These are phyloP conservation scores for Allobates femoralis DNA, from an alignment of 2,797 vertebrate genomes.

Conservation along the genomic window DNA sequence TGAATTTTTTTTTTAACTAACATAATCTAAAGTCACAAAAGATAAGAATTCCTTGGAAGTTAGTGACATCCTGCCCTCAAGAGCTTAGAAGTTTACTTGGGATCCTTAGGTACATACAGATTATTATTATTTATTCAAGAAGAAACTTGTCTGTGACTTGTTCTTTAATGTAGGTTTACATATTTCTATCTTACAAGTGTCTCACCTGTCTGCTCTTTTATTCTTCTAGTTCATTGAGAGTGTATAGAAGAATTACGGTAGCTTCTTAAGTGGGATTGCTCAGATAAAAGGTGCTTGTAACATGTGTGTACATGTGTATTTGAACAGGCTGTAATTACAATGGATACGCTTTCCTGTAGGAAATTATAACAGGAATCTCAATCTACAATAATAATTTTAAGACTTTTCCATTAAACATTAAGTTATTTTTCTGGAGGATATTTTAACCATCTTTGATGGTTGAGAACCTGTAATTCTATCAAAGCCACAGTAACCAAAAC, in stretches of 20 bases:
- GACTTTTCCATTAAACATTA: background rate
- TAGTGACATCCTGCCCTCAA: constrained; percentile 6
- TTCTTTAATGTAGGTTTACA: constrained; percentile 14
- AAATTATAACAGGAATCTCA: background rate
- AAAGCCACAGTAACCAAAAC: too few relatives aligned
- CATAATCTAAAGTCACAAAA: background rate
- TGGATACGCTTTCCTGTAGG: background rate
- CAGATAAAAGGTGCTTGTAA: constrained; percentile 16
- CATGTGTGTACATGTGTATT: constrained; percentile 31
- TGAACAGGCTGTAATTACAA: background rate
- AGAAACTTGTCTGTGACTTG: constrained; percentile 31
- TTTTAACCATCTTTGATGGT: background rate
- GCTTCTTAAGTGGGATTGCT: constrained; percentile 18
- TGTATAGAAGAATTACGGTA: constrained; percentile 30
- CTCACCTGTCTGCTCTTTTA: constrained; percentile 33
- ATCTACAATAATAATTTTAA: background rate
- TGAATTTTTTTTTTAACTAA: background rate
- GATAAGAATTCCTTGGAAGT: background rate
- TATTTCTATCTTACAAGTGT: constrained; percentile 27
- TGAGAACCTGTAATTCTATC: too few relatives aligned
- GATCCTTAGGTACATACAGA: background rate
- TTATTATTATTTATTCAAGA: constrained; percentile 26
- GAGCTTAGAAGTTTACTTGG: constrained; percentile 20
- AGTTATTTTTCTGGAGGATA: background rate
- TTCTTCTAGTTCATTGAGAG: background rate